Evolutionary conservation across 2,888 invertebrate genomes (phyloP).

Genomic region (Epistrophella euchroma): DNA sequence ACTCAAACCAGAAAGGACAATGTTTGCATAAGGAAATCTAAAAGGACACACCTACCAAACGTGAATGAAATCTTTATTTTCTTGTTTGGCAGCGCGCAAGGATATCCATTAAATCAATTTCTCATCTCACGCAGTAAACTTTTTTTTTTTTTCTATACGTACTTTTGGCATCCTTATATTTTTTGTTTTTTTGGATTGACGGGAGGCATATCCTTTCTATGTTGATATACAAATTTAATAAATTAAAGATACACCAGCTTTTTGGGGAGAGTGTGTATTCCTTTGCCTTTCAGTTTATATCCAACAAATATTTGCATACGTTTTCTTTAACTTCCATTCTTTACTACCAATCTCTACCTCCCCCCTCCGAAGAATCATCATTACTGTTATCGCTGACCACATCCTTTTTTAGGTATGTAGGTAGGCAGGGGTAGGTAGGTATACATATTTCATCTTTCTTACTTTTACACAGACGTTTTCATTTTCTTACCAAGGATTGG

Average conservation of each 20-base stretch:
- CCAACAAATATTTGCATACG: conserved; percentile 70
- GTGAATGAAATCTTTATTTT: conserved; percentile 72
- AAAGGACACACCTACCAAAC: conserved; percentile 58
- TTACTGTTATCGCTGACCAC: conserved; percentile 63
- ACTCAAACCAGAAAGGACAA: conserved; percentile 29
- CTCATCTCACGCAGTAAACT: conserved; percentile 66
- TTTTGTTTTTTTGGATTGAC: neutral
- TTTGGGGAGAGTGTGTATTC: conserved; percentile 1
- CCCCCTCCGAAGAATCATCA: neutral
- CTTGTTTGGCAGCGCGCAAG: conserved; percentile 46
- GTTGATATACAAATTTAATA: conserved; percentile 75
- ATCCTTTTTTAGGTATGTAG: conserved; percentile 20
- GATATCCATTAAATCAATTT: conserved; percentile 29
- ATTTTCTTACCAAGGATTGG: conserved; percentile 68
- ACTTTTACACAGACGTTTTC: conserved; percentile 57
- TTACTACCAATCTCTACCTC: neutral
- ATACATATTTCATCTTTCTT: conserved; percentile 52
- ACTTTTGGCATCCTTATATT: conserved; percentile 3
- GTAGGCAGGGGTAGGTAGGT: too few relatives aligned
- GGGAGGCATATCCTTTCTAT: conserved; percentile 21
- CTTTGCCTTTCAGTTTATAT: conserved; percentile 49
- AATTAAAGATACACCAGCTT: conserved; percentile 60
- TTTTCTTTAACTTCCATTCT: conserved; percentile 42
- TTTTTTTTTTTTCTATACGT: conserved; percentile 42
- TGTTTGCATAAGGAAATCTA: conserved; percentile 59